A percentile compares a stretch with the other conserved stretches of the same genome.
phyloP scores from a whole-genome alignment of 2,113 vertebrate genomes.

The Noctilio leporinus region DNA sequence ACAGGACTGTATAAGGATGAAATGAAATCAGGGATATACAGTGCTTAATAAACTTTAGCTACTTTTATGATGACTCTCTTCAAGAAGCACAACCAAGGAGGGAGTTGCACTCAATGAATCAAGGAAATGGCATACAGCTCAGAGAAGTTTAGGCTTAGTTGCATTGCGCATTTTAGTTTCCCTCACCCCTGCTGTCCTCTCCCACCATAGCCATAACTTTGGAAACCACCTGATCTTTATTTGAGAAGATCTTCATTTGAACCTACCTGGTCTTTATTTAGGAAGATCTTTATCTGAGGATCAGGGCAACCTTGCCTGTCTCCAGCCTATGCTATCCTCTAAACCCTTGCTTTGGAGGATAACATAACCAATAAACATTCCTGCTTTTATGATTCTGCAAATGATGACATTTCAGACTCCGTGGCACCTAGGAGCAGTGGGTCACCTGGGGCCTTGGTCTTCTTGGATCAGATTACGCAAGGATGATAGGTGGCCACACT shows the following conservation, averaged over 20 bases:
- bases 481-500: rapidly evolving
- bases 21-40: background rate
- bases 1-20: background rate
- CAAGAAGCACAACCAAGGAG: background rate
- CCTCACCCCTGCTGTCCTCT: background rate
- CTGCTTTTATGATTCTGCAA: background rate
- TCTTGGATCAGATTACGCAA: background rate
- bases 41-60: slow-evolving; percentile 8
- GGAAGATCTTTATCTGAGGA: background rate
- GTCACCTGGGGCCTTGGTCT: background rate
- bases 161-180: background rate
- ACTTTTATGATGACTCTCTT: slow-evolving; percentile 2
- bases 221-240: background rate
- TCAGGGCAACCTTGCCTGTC: background rate
- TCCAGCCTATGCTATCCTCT: background rate
- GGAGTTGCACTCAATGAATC: background rate
- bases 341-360: background rate
- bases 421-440: background rate
- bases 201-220: background rate
- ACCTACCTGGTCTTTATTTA: background rate
- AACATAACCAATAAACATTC: background rate
- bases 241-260: background rate
- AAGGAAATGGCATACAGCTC: background rate
- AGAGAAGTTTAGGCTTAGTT: background rate
- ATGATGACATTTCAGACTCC: background rate